Conservation (phyloP, 2,888 invertebrate genomes). For the Zhuqinia jingwanae region DNA sequence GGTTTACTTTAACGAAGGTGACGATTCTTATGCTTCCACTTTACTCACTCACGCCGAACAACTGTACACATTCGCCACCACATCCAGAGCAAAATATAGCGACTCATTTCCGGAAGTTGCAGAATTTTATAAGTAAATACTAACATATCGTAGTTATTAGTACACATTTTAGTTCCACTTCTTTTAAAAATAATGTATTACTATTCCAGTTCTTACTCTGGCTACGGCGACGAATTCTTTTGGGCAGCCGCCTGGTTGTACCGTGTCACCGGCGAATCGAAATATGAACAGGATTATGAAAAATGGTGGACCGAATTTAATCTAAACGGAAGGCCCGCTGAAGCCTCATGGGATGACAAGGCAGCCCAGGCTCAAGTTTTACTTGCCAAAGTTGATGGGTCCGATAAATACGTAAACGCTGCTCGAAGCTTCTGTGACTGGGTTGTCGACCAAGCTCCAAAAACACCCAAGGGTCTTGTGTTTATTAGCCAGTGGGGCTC, state of each 20-base stretch:
- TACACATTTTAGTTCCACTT: neutral
- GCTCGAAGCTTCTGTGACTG: constrained; percentile 80
- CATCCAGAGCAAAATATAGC: constrained; percentile 83
- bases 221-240: constrained; percentile 84
- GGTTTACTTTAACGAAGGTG: constrained; percentile 81
- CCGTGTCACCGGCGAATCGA: constrained; percentile 78
- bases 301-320: constrained; percentile 82
- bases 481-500: constrained; percentile 78
- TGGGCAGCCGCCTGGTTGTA: constrained; percentile 84
- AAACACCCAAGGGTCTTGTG: constrained; percentile 79
- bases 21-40: constrained; percentile 81
- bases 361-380: constrained; percentile 77
- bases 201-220: constrained; percentile 81
- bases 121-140: constrained; percentile 82
- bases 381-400: constrained; percentile 76
- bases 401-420: constrained; percentile 77
- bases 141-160: neutral
- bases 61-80: constrained; percentile 83
- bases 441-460: constrained; percentile 74
- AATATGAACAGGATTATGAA: constrained; percentile 83
- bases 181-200: neutral
- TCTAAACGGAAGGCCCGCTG: constrained; percentile 55
- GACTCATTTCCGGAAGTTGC: constrained; percentile 83
- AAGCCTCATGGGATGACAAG: constrained; percentile 79
- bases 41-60: constrained; percentile 82